These are phyloP conservation scores for Cherax destructor DNA, from an alignment of 1,140 invertebrate species.

Conservation along the genomic window DNA sequence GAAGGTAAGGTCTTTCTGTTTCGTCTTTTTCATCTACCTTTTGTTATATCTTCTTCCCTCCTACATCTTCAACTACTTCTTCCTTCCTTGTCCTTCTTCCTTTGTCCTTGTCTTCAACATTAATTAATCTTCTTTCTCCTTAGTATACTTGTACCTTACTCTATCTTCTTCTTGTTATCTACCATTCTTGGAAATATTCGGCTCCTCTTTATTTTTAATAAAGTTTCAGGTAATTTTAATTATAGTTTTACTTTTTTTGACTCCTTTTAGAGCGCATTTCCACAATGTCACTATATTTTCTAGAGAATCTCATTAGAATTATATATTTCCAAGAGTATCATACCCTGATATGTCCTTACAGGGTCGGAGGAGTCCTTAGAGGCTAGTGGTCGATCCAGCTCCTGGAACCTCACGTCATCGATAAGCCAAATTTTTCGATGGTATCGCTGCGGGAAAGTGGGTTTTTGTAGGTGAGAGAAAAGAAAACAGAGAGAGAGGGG, in stretches of 20 bases:
- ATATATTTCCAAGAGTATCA: no score
- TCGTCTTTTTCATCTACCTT: neutral
- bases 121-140: neutral
- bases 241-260: no score
- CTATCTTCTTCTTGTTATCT: neutral
- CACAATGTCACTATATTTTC: no score
- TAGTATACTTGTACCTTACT: neutral
- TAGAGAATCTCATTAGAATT: no score
- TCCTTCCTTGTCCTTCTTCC: neutral
- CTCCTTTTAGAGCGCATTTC: no score
- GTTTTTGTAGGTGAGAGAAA: constrained; percentile 16
- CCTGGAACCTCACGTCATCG: neutral
- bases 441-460: constrained; percentile 17
- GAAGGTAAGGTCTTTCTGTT: constrained; percentile 12
- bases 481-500: constrained; percentile 4
- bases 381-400: neutral
- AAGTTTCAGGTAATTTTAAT: no score
- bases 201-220: no score
- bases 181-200: no score
- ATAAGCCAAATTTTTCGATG: neutral
- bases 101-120: neutral
- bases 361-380: constrained; percentile 28
- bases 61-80: neutral
- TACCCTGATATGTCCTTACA: neutral
- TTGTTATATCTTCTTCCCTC: neutral